These are phyloP conservation scores for Protaetia brevitarsis DNA, from an alignment of 1,140 invertebrate species.

Conservation along the genomic window DNA sequence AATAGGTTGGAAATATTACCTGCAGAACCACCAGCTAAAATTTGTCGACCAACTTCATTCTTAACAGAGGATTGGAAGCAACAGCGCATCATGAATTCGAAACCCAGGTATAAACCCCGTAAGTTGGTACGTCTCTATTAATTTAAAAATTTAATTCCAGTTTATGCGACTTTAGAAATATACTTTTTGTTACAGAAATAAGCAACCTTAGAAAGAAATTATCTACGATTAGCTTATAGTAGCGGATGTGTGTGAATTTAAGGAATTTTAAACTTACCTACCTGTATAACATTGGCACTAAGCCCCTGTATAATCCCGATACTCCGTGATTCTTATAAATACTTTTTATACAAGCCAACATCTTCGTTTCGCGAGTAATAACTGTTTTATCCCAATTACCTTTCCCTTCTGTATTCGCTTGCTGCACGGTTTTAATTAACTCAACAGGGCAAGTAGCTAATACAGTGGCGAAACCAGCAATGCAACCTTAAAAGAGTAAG, in stretches of 20 bases:
- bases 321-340: constrained; percentile 55
- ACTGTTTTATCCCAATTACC: constrained; percentile 22
- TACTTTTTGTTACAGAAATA: no score
- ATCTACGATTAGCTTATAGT: no score
- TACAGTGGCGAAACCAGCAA: constrained; percentile 35
- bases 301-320: constrained; percentile 58
- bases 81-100: constrained; percentile 48
- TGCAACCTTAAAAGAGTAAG: constrained; percentile 9
- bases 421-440: constrained; percentile 68
- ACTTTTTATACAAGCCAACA: constrained; percentile 49
- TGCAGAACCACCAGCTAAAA: constrained; percentile 55
- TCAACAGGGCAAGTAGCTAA: constrained; percentile 66
- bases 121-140: constrained; percentile 60
- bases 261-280: constrained; percentile 32
- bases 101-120: constrained; percentile 60
- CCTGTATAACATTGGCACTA: constrained; percentile 56
- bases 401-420: constrained; percentile 50
- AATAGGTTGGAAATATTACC: constrained; percentile 49
- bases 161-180: not conserved
- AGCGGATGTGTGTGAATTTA: no score
- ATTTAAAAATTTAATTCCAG: constrained; percentile 11
- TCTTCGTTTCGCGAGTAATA: constrained; percentile 32
- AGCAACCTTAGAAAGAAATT: not conserved
- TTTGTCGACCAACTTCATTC: constrained; percentile 30
- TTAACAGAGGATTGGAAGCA: constrained; percentile 30